A percentile compares a stretch with the other conserved stretches of the same genome.
phyloP scores from a whole-genome alignment of 2,888 invertebrate genomes.

The Stenodera caucasica region DNA sequence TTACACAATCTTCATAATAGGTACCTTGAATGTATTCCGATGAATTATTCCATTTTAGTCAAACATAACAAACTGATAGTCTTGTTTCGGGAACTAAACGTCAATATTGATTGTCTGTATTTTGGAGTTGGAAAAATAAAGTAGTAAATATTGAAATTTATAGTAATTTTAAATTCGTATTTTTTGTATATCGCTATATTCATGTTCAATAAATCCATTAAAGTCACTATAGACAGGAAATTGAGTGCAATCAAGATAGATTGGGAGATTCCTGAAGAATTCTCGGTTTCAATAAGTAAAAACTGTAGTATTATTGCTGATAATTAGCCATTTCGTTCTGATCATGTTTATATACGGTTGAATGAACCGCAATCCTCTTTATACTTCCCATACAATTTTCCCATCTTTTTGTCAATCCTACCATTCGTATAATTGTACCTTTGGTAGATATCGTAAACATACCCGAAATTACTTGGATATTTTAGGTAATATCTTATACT shows the following conservation, averaged over 20 bases:
- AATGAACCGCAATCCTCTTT: not conserved
- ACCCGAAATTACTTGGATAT: not conserved
- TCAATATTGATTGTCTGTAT: no score
- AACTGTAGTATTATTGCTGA: not conserved
- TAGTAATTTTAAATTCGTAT: no score
- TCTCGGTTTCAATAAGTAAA: no score
- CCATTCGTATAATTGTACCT: no score
- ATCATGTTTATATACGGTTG: constrained; percentile 3
- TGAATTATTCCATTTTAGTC: no score
- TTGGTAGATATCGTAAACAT: no score
- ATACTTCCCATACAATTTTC: not conserved
- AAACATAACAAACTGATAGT: no score
- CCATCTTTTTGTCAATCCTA: not conserved
- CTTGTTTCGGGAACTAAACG: no score
- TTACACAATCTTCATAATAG: not conserved
- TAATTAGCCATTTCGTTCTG: not conserved
- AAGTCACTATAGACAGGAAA: not conserved
- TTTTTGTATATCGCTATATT: no score
- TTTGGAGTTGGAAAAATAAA: no score
- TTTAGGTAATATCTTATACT: not conserved
- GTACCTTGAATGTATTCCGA: no score
- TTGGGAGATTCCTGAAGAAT: not conserved
- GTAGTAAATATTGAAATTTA: no score
- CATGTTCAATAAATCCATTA: not conserved
- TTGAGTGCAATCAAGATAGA: not conserved